Percentiles rank a stretch among this genome's conserved stretches.
phyloP scores from a whole-genome alignment of 2,797 vertebrate species.

The Cossypha dichroa region DNA sequence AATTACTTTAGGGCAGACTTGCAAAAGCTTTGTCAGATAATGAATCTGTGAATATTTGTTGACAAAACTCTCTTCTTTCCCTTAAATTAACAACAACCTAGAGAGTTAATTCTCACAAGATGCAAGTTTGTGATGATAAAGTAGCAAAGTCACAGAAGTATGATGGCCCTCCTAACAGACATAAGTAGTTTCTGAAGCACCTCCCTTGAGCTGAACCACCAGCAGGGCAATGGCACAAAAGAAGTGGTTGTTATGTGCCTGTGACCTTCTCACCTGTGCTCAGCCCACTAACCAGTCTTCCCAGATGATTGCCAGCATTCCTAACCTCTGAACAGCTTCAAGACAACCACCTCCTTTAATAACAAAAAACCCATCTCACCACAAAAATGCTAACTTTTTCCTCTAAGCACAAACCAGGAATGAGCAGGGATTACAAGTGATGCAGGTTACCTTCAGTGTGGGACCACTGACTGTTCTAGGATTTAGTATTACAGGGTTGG shows the following conservation, averaged over 20 bases:
- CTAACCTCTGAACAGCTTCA: constrained; percentile 27
- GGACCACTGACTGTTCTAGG: neutral
- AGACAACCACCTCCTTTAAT: neutral
- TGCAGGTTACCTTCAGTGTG: neutral
- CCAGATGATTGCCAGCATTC: constrained; percentile 13
- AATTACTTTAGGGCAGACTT: neutral
- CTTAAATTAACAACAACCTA: neutral
- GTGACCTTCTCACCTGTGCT: constrained; percentile 18
- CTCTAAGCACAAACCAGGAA: neutral
- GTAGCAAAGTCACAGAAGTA: neutral
- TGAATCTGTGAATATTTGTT: neutral
- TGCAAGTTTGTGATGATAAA: neutral
- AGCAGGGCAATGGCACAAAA: neutral
- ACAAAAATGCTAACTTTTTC: neutral
- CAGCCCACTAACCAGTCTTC: neutral
- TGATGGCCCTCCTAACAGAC: neutral
- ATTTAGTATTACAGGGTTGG: neutral
- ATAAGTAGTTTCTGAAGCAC: neutral
- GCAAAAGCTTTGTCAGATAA: neutral
- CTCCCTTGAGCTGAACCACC: neutral
- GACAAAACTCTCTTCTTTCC: neutral
- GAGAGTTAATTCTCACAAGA: neutral
- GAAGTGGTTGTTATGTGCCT: neutral
- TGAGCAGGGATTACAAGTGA: neutral
- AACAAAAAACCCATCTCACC: constrained; percentile 1